Percentiles rank a stretch among this genome's conserved stretches.
These are phyloP conservation scores for Hypomecis punctinalis DNA, from an alignment of 2,888 invertebrate species.

Conservation along the genomic window DNA sequence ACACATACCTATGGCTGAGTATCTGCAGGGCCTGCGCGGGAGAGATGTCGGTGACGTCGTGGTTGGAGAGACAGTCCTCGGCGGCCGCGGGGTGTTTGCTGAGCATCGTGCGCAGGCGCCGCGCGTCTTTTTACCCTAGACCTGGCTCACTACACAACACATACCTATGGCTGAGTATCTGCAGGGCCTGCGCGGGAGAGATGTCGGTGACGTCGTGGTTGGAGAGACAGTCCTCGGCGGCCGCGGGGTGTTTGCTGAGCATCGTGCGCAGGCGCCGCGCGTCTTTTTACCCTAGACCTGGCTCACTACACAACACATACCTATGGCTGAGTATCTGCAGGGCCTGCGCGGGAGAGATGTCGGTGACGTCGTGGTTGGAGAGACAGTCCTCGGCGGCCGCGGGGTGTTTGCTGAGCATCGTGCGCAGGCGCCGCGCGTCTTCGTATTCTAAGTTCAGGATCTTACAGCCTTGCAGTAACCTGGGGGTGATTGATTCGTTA, in stretches of 20 bases:
- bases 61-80: no score
- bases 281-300: conserved; percentile 84
- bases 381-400: conserved; percentile 44
- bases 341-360: conserved; percentile 54
- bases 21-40: no score
- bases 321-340: conserved; percentile 68
- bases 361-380: conserved; percentile 45
- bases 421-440: conserved; percentile 90
- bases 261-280: conserved; percentile 90
- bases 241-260: conserved; percentile 66
- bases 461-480: conserved; percentile 90
- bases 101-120: no score
- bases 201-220: conserved; percentile 53
- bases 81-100: no score
- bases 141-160: background rate
- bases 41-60: no score
- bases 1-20: no score
- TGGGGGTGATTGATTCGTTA: conserved; percentile 53
- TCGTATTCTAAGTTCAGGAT: conserved; percentile 91
- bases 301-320: background rate
- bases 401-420: conserved; percentile 80
- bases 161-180: conserved; percentile 66
- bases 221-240: conserved; percentile 42
- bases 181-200: conserved; percentile 52
- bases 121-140: no score